Evolutionary conservation across 2,113 vertebrate genomes (phyloP), one percentile per base, ranked within the genome.

Genomic region (Actenoides lindsayi): DNA sequence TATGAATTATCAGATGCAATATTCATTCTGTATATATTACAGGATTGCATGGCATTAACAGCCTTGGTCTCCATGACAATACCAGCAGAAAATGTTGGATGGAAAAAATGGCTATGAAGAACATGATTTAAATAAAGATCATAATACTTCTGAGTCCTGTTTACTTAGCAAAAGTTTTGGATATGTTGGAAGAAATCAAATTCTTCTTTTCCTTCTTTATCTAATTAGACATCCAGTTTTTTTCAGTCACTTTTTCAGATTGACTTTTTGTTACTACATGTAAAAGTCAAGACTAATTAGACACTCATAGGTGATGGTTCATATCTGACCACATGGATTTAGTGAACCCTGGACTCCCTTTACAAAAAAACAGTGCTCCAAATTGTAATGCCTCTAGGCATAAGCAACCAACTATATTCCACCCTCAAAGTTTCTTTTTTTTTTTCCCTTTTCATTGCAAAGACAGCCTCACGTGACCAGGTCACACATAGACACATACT

Each of bases 11-110:
- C 83, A 92, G 71, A 86, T 81, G 54, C 37, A 90, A 57, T 83
- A 84, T 20, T 93, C 56, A 71, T 86, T 89, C 35, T 90, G 64
- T 87, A 80, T 95, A 59, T 81, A 89, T 88, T 92, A 87, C 13
- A 93, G 39, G 39, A 92, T 20, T 88, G 64, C 51, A 83, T 89
- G 86, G 48, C 60, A 93, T 90, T 83, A 94, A 67, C 68, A 93
- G 83, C 60, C 39, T 92, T 94, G 64, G 88, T 94, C 80, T 95
- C 92, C 92, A 96, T 95, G 93, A 93, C 92, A 94, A 93, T 95
- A 92, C 24, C 42, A 93, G 67, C n/a, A 88, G 79, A 89, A 81
- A 56, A 93, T 57, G n/a, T 5, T 90, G 63, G 75, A 87, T 77
- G n/a, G 90, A 93, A 73, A 79, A 87, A 69, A 88, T 42, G 13